Evolutionary conservation across 2,113 vertebrate species (phyloP).

Genomic region (Erythrolamprus reginae): DNA sequence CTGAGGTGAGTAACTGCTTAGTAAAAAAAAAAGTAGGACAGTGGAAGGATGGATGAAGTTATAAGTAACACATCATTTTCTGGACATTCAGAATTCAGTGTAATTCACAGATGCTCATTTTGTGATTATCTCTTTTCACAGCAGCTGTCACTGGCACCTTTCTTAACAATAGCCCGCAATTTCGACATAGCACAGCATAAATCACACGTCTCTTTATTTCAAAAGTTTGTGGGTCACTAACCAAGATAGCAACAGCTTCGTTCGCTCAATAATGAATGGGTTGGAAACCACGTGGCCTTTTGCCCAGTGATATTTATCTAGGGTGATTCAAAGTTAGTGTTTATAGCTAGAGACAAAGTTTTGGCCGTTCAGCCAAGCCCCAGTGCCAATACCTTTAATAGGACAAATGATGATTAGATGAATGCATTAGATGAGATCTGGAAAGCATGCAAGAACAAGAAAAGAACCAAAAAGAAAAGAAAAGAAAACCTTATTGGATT

Average conservation of each 20-base stretch:
- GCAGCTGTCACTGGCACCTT: background rate
- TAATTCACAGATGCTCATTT: background rate
- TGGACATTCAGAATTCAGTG: constrained; percentile 13
- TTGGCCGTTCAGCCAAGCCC: background rate
- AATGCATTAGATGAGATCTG: background rate
- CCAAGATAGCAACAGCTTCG: background rate
- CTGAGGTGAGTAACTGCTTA: background rate
- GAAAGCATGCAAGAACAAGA: background rate
- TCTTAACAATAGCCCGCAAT: background rate
- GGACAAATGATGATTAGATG: background rate
- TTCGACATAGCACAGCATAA: background rate
- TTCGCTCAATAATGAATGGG: background rate
- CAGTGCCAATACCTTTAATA: background rate
- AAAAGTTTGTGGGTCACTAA: background rate
- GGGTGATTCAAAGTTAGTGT: background rate
- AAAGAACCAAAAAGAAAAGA: background rate
- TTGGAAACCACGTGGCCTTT: fast-evolving
- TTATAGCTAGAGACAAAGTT: background rate
- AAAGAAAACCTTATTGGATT: background rate
- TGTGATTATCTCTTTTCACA: background rate
- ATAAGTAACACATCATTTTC: background rate
- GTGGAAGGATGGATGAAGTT: background rate
- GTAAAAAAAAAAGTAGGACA: background rate
- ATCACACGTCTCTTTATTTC: background rate
- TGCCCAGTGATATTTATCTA: background rate